Conservation (phyloP, 2,888 invertebrate species). For the Taphrorychus bicolor region DNA sequence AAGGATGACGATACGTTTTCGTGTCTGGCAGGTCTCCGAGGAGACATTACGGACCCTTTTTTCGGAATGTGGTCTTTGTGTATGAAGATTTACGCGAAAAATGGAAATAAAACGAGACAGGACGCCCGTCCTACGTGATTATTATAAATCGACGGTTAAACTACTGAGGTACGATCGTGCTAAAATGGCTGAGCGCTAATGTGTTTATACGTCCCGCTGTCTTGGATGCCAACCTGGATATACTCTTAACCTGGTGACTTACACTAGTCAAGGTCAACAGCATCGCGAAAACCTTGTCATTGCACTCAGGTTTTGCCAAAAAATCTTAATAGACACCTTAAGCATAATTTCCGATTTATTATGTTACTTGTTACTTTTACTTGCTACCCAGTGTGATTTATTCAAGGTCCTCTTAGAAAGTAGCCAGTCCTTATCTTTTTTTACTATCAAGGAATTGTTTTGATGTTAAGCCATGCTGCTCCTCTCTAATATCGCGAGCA, state of each 20-base stretch:
- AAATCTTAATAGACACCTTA: conserved; percentile 5
- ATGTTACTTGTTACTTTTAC: neutral
- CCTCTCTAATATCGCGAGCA: conserved; percentile 1
- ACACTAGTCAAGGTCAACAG: conserved; percentile 29
- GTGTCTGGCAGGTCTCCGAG: conserved; percentile 2
- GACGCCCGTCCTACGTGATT: too few species aligned
- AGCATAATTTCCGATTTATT: neutral
- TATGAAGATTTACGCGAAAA: conserved; percentile 2
- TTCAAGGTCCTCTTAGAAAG: neutral
- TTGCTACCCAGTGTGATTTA: neutral
- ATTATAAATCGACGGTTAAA: neutral
- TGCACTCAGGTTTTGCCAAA: conserved; percentile 26
- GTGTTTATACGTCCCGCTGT: conserved; percentile 26
- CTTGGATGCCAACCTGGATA: conserved; percentile 31
- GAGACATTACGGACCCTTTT: conserved; percentile 3
- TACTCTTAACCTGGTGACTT: conserved; percentile 29
- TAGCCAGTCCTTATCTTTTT: neutral
- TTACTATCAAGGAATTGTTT: neutral
- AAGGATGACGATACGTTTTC: conserved; percentile 2
- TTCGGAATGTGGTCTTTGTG: neutral
- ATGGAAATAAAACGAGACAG: too few species aligned
- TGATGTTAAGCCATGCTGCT: neutral
- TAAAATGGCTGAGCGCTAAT: conserved; percentile 4
- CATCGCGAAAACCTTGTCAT: conserved; percentile 12
- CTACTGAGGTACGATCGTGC: too few species aligned